A percentile compares a stretch with the other conserved stretches of the same genome.
phyloP scores from a whole-genome alignment of 2,888 invertebrate genomes.

The Strigamia crassipes region DNA sequence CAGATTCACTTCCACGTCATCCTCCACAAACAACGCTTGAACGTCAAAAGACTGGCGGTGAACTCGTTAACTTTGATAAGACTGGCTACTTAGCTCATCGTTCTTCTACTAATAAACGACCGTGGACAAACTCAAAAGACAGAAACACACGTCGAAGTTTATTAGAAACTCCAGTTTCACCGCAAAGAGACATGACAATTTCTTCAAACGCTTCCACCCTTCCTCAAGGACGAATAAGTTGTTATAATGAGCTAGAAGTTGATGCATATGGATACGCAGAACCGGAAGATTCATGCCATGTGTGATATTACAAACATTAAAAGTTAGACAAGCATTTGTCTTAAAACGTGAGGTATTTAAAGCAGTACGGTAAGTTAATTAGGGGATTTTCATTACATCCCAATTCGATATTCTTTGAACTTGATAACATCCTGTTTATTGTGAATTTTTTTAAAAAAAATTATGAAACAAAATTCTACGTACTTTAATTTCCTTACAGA shows the following conservation, averaged over 20 bases:
- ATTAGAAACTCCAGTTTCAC: neutral
- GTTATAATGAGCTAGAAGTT: conserved; percentile 6
- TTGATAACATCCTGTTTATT: too few relatives aligned
- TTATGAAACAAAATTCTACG: too few relatives aligned
- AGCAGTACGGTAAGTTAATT: neutral
- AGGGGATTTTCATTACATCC: too few relatives aligned
- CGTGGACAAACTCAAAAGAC: neutral
- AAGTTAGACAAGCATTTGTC: neutral
- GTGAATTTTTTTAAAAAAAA: too few relatives aligned
- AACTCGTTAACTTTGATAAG: neutral
- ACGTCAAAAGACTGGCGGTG: neutral
- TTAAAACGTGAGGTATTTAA: neutral
- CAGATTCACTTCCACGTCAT: neutral
- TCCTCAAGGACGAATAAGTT: neutral
- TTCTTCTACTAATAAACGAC: neutral
- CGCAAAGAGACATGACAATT: neutral
- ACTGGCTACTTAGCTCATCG: conserved; percentile 2
- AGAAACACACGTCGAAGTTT: neutral
- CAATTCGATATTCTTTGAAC: too few relatives aligned
- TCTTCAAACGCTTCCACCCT: neutral
- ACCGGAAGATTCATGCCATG: conserved; percentile 20
- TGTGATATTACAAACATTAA: neutral
- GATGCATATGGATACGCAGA: conserved; percentile 20
- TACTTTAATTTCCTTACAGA: too few relatives aligned
- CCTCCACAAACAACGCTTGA: neutral